A percentile compares a stretch with the other conserved stretches of the same genome.
Evolutionary conservation across 1,140 invertebrate species (phyloP).

Genomic region (Drosophila rhopaloa): DNA sequence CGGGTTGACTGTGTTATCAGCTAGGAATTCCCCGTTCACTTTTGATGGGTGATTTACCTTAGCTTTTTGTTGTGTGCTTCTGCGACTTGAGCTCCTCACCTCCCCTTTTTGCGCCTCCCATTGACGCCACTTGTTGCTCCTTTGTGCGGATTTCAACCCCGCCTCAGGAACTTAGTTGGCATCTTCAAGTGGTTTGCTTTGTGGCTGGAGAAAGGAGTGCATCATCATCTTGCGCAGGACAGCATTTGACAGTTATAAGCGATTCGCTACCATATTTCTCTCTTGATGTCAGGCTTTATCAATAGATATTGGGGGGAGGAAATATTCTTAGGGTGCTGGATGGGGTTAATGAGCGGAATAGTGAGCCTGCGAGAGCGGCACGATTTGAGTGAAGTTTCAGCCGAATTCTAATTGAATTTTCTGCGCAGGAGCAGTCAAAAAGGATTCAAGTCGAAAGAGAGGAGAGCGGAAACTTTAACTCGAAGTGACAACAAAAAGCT

Average conservation of each 20-base stretch:
- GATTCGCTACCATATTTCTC: constrained; percentile 20
- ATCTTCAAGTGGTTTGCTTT: constrained; percentile 36
- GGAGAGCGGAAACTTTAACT: constrained; percentile 27
- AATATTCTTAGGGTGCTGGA: background rate
- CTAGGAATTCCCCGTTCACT: constrained; percentile 37
- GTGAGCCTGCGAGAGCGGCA: constrained; percentile 7
- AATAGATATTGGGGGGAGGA: constrained; percentile 13
- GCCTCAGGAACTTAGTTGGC: constrained; percentile 3
- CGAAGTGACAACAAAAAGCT: constrained; percentile 44
- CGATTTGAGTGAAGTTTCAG: constrained; percentile 52
- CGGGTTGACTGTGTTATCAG: constrained; percentile 45
- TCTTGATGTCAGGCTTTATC: constrained; percentile 49
- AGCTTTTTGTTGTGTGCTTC: constrained; percentile 2
- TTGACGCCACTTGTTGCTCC: constrained; percentile 44
- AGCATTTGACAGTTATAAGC: constrained; percentile 51
- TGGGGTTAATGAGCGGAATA: constrained; percentile 22
- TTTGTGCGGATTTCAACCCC: constrained; percentile 26
- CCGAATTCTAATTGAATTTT: constrained; percentile 64
- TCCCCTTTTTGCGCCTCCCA: constrained; percentile 9
- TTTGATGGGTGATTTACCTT: constrained; percentile 37
- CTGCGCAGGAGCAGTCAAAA: constrained; percentile 69
- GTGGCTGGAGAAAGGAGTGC: constrained; percentile 5
- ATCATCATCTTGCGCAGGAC: constrained; percentile 39
- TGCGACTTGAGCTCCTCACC: constrained; percentile 20
- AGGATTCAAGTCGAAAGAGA: constrained; percentile 32